Evolutionary conservation across 2,888 invertebrate genomes (phyloP), one percentile per base, ranked within the genome.

Genomic region (Cantharis rufa): DNA sequence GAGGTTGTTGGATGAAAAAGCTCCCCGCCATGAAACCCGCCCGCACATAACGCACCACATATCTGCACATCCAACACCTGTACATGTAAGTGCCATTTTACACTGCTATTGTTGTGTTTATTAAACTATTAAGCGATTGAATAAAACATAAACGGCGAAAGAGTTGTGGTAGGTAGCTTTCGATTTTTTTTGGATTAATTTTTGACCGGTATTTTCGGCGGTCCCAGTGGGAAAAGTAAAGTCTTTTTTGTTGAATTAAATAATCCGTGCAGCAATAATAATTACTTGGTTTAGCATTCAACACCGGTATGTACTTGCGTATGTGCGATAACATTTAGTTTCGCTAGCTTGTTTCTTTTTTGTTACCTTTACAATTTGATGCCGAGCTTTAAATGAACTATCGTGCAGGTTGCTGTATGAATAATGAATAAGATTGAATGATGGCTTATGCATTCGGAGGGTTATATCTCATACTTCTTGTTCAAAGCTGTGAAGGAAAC

Each of bases 21-120:
- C 91, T 76, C 91, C 91, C 86, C 89, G 91, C 77, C 89, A 91
- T 73, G 91, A 91, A 81, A 90, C 91, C 75, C 90, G 90, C 81
- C 89, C 89, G 80, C 90, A 90, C 85, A 86, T 91, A 83, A 91
- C 91, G 85, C 90, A 91, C 83, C 90, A 91, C 81, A 88, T 90
- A 83, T 88, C 88, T 79, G 89, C 89, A 79, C 88, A 88, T 84
- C 85, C 85, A 81, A 84, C 86, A 82, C 75, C 78, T 74, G 78
- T 78, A 72, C 88, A 88, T 83, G 88, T 88, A 85, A 88, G 88
- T 87, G 82, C 27, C 28, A n/a, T 48, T 48, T 48, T 48, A 48
- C 48, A 48, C 7, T 48, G n/a, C n/a, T n/a, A 48, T 48, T 48
- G n/a, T 48, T 48, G 7, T 48, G n/a, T 48, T 48, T 48, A 48